A percentile compares a stretch with the other conserved stretches of the same genome.
phyloP scores from a whole-genome alignment of 37 sponge, comb jelly and placozoan species.

The Cliona cf. orientalis region DNA sequence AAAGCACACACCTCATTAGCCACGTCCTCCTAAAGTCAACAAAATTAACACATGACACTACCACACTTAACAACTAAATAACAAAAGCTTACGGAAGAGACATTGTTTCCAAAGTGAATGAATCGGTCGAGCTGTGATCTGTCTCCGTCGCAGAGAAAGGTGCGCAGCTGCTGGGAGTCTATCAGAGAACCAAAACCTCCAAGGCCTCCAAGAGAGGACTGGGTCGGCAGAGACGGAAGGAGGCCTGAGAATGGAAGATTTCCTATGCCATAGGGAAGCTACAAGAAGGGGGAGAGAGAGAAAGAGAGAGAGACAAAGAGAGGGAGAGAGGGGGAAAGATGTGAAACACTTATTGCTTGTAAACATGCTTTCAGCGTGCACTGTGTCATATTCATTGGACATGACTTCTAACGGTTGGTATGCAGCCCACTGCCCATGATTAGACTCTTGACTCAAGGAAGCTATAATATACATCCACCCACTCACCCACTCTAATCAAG shows the following conservation, averaged over 20 bases:
- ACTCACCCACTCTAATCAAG: too few relatives aligned
- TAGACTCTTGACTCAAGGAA: too few relatives aligned
- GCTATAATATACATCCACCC: too few relatives aligned
- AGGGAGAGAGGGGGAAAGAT: not conserved
- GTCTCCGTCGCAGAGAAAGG: not conserved
- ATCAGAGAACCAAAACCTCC: not conserved
- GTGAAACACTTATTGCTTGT: too few relatives aligned
- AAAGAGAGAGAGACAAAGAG: conserved; percentile 27
- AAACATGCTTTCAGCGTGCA: too few relatives aligned
- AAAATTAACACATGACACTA: not conserved
- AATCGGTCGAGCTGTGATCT: not conserved
- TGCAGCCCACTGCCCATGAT: too few relatives aligned
- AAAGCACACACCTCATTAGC: conserved; percentile 16
- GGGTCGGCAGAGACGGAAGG: not conserved
- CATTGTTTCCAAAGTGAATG: not conserved
- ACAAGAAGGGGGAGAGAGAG: not conserved
- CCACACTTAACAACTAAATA: not conserved
- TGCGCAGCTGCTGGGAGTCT: not conserved
- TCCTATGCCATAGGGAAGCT: too few relatives aligned
- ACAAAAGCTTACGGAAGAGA: conserved; percentile 4
- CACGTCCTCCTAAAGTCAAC: not conserved
- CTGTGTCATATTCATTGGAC: too few relatives aligned
- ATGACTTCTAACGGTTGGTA: too few relatives aligned
- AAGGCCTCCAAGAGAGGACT: too few relatives aligned
- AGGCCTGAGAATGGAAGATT: not conserved